Conservation (phyloP, 2,888 invertebrate genomes). For the Ganaspis brasiliensis region DNA sequence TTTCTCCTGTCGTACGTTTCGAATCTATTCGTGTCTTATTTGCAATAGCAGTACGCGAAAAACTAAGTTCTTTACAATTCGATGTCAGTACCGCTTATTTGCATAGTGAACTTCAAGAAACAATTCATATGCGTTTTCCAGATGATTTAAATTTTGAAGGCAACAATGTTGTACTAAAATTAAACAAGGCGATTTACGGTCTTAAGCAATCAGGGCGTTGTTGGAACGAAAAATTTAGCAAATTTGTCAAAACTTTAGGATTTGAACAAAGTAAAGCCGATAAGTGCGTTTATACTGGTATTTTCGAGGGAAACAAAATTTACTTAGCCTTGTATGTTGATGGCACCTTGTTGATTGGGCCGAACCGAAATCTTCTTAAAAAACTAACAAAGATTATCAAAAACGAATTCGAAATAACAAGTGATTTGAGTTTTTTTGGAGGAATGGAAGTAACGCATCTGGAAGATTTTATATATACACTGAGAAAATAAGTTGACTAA, state of each 20-base stretch:
- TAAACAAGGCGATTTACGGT: conserved; percentile 53
- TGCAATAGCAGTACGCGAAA: neutral
- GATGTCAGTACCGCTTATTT: neutral
- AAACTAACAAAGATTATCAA: conserved; percentile 30
- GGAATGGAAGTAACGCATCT: conserved; percentile 19
- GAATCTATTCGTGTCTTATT: neutral
- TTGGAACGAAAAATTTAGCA: neutral
- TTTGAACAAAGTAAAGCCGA: conserved; percentile 48
- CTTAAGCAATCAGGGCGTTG: conserved; percentile 43
- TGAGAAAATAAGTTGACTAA: too few relatives aligned
- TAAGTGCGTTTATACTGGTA: conserved; percentile 48
- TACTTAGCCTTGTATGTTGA: conserved; percentile 52
- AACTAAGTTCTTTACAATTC: neutral
- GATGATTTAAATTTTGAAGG: conserved; percentile 43
- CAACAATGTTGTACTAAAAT: conserved; percentile 40
- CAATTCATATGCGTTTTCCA: conserved; percentile 51
- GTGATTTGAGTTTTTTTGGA: conserved; percentile 10
- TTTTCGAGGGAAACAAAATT: neutral
- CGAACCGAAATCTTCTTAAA: neutral
- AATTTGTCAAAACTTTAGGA: conserved; percentile 1
- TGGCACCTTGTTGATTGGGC: conserved; percentile 43
- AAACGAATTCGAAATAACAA: conserved; percentile 41
- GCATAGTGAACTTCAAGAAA: conserved; percentile 40
- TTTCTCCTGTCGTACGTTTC: neutral
- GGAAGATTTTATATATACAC: conserved; percentile 19